Evolutionary conservation across 30 jellyfish, hydroid and myxozoan species (phyloP), one percentile per base, ranked within the genome.

Genomic region (Aurelia aurita complex sp. Pacific): DNA sequence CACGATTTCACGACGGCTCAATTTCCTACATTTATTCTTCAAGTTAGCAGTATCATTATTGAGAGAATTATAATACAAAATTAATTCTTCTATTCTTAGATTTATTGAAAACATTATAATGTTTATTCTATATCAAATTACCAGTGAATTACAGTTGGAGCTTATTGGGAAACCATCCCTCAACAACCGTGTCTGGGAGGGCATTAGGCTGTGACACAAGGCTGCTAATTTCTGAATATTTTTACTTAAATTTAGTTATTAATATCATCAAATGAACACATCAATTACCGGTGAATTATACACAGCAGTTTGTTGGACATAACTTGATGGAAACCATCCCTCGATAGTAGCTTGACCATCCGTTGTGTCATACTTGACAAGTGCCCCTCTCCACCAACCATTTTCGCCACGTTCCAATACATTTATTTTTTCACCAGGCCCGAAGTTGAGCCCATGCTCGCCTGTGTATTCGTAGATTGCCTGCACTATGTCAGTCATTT

Each of bases 321-420:
- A 87, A 38, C 80, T 79, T 13, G 96, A 89, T 17, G 96, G 96
- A 51, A 87, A 87, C 96, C 96, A 87, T 10, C 96, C 96, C 42
- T 76, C 88, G 15, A n/a, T 35, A 3, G 57, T 64, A 19, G 42
- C 14, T 11, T 60, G 40, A 1, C 86, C 94, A 42, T 85, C 74
- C 1, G 80, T 42, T 16, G 67, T 35, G 57, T 81, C 80, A 36
- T 86, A 46, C 29, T 86, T 75, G 23, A 77, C 51, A 12, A 87
- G 71, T 16, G 61, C 46, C 23, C 96, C 96, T 54, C 81, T 75
- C 96, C 96, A 87, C 96, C 96, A 87, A 54, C 96, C 96, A 78
- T 87, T 69, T 7, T 87, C 77, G 19, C 90, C 96, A 54, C 81
- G 84, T 59, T 87, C 96, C 16, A 18, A 11, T 3, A 87, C 90